These are phyloP conservation scores for Pteronura brasiliensis DNA, from an alignment of 2,113 vertebrate species.

Conservation along the genomic window DNA sequence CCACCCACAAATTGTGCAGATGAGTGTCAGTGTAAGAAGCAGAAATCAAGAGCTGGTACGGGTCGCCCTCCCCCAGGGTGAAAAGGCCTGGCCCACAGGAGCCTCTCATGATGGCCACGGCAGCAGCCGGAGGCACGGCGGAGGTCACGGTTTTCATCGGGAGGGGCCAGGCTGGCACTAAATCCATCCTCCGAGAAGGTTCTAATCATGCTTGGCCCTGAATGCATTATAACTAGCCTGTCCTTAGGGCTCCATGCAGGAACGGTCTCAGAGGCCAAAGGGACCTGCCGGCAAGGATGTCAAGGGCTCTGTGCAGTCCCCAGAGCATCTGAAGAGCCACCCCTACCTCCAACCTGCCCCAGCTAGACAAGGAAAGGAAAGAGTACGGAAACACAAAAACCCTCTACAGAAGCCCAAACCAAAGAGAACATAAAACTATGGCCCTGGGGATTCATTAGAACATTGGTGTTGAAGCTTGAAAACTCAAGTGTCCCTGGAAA, in stretches of 20 bases:
- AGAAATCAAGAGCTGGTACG: background rate
- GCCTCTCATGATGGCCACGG: background rate
- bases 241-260: background rate
- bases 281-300: background rate
- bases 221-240: background rate
- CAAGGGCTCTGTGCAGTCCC: background rate
- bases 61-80: background rate
- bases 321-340: background rate
- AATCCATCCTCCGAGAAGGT: background rate
- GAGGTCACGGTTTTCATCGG: background rate
- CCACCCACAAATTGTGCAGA: slow-evolving; percentile 36
- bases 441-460: background rate
- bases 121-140: rapidly evolving
- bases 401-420: background rate
- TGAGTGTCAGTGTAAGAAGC: background rate
- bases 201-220: background rate
- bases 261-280: background rate
- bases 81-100: background rate
- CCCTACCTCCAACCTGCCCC: background rate
- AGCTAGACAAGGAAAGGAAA: background rate
- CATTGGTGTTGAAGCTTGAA: background rate
- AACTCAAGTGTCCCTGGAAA: background rate
- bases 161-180: background rate
- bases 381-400: background rate
- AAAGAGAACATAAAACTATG: background rate